A percentile compares a stretch with the other conserved stretches of the same genome.
These are phyloP conservation scores for Therioaphis trifolii DNA, from an alignment of 2,888 invertebrate species.

Conservation along the genomic window DNA sequence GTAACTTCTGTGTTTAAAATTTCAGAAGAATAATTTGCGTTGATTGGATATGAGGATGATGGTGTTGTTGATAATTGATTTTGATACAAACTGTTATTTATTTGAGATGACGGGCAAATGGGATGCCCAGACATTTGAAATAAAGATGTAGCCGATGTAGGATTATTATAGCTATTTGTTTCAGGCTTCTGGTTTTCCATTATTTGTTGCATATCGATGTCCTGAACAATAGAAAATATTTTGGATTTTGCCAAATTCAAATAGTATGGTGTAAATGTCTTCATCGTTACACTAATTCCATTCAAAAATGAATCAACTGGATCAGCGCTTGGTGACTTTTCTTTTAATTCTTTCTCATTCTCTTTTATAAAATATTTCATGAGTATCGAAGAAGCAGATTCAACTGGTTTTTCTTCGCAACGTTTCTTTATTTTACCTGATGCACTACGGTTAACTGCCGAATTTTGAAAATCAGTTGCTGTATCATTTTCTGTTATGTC, in stretches of 20 bases:
- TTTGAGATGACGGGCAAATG: not conserved
- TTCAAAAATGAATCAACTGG: constrained; percentile 9
- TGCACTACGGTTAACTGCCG: too few relatives aligned
- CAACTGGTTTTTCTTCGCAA: not conserved
- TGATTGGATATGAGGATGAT: too few relatives aligned
- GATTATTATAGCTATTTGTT: constrained; percentile 1
- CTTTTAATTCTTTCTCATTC: not conserved
- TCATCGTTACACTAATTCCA: not conserved
- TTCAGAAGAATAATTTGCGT: not conserved
- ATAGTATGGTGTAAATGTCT: not conserved
- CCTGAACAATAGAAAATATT: not conserved
- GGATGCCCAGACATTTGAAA: constrained; percentile 4
- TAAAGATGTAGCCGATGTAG: constrained; percentile 12
- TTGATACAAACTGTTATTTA: too few relatives aligned
- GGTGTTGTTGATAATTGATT: too few relatives aligned
- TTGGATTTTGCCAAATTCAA: not conserved
- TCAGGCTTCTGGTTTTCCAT: not conserved
- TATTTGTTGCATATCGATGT: not conserved
- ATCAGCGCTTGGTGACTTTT: not conserved
- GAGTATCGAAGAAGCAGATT: not conserved
- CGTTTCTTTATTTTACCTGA: not conserved
- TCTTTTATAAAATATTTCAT: constrained; percentile 13
- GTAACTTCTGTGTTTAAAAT: constrained; percentile 9
- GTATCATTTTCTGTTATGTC: not conserved
- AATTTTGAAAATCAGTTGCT: too few relatives aligned